Base-by-base conservation (phyloP, 1,140 invertebrate species). In the Euura lappo region DNA sequence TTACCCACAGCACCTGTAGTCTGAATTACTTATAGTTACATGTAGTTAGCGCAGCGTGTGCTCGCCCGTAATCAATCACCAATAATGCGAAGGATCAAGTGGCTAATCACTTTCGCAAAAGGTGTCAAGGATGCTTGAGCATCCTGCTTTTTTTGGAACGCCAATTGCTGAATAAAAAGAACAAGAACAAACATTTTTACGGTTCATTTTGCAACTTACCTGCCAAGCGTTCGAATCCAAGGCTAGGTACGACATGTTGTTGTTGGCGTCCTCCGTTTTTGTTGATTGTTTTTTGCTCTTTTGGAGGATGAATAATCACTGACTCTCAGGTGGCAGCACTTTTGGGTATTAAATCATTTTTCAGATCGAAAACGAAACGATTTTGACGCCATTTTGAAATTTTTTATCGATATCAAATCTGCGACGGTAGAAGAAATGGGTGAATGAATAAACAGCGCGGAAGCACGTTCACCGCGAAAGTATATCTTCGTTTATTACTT, bases 221-320 rank as follows among this genome's bases (percentile, higher is more conserved):
- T 87, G 87, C 87, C 87, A 88, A 65, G 87, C 84, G 69, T 87
- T 88, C 69, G 86, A 87, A 78, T 87, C 87, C 73, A 88, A 78
- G 72, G 86, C 86, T 66, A 88, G 82, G 77, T 87, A 88, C 76
- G 87, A 88, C 87, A 88, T 88, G 81, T 80, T 83, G 80, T 72
- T 76, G 79, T 79, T 80, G 68, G 64, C 75, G 76, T 79, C 78
- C 74, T 82, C 78, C 80, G 79, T 81, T 75, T 76, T 75, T 71
- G 74, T 75, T 74, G 76, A 77, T 75, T 65, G 76, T 51, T 60
- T 78, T 71, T 76, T 74, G 75, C 75, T 75, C 65, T 77, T 60
- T 74, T 60, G 2, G 6, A 60, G 3, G 13, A 6, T 60, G 28
- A 60, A 60, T 60, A 60, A 60, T 60, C 51, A 60, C 51, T 60